A percentile compares a stretch with the other conserved stretches of the same genome.
phyloP scores from a whole-genome alignment of 2,888 invertebrate genomes.

The Zaprionus obscuricornis region DNA sequence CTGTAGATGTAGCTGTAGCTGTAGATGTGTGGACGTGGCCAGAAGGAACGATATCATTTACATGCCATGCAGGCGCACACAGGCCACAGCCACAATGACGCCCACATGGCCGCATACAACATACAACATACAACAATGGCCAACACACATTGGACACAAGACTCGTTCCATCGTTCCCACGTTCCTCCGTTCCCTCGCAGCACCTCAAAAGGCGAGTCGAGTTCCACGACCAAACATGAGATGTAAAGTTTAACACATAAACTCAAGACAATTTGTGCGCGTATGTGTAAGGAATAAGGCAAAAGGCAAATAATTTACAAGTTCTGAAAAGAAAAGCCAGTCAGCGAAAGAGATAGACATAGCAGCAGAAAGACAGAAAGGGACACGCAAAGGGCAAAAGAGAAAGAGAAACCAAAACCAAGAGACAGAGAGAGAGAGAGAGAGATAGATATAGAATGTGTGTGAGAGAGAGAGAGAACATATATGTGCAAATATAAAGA shows the following conservation, averaged over 20 bases:
- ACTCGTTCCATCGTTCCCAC: background rate
- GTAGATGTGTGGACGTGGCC: slow-evolving; percentile 38
- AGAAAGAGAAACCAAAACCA: background rate
- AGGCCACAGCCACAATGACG: slow-evolving; percentile 61
- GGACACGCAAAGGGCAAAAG: no score
- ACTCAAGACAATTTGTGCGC: slow-evolving; percentile 78
- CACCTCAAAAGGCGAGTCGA: slow-evolving; percentile 1
- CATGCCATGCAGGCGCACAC: slow-evolving; percentile 67
- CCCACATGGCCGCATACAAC: slow-evolving; percentile 58
- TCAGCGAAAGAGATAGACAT: slow-evolving; percentile 16
- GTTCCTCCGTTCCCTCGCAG: no score
- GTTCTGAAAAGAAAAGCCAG: slow-evolving; percentile 71
- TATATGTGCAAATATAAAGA: slow-evolving; percentile 65
- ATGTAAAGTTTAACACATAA: slow-evolving; percentile 79
- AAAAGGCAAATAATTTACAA: slow-evolving; percentile 80
- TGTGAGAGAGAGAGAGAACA: slow-evolving; percentile 18
- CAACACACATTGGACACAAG: slow-evolving; percentile 29
- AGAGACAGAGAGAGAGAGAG: slow-evolving; percentile 4
- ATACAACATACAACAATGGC: slow-evolving; percentile 61
- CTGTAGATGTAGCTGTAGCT: no score
- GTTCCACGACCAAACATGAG: slow-evolving; percentile 60
- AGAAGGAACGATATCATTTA: slow-evolving; percentile 78
- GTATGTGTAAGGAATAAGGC: slow-evolving; percentile 76
- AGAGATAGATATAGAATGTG: background rate
- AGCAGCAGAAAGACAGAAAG: slow-evolving; percentile 8